Conservation (phyloP, 1,140 invertebrate species). For the Hycleus cichorii region DNA sequence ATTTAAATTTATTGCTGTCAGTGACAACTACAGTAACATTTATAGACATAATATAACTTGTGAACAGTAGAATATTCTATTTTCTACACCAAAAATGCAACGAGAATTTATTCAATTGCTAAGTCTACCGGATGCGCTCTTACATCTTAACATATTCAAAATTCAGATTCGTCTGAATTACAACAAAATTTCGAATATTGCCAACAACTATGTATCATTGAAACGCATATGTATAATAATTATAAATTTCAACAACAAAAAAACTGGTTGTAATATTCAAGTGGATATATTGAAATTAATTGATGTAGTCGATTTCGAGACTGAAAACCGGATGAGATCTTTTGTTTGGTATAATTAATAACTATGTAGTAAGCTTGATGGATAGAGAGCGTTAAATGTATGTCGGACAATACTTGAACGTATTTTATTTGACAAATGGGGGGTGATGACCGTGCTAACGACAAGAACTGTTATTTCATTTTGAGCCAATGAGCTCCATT, state of each 20-base stretch:
- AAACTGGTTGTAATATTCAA: too few relatives aligned
- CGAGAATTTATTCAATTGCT: conserved; percentile 9
- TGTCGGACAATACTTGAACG: conserved; percentile 4
- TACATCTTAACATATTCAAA: not conserved
- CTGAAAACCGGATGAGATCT: too few relatives aligned
- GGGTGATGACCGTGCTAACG: conserved; percentile 10
- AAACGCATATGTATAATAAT: too few relatives aligned
- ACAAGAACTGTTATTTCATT: conserved; percentile 20
- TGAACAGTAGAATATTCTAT: conserved; percentile 7
- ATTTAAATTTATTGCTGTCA: conserved; percentile 13
- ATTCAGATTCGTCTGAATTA: too few relatives aligned
- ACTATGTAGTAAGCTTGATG: not conserved
- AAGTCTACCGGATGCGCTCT: conserved; percentile 1
- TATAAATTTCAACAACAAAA: too few relatives aligned
- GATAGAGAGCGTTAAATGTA: not conserved
- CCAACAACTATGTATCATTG: too few relatives aligned
- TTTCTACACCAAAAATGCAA: conserved; percentile 8
- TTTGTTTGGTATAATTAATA: too few relatives aligned
- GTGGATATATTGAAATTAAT: too few relatives aligned
- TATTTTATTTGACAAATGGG: conserved; percentile 5
- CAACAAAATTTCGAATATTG: too few relatives aligned
- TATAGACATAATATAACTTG: conserved; percentile 7
- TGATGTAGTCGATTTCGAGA: too few relatives aligned
- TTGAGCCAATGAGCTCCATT: conserved; percentile 22
- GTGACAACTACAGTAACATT: conserved; percentile 13